Percentiles rank a stretch among this genome's conserved stretches.
Conservation (phyloP, 2,888 invertebrate genomes). For the Plagodis dolabraria region DNA sequence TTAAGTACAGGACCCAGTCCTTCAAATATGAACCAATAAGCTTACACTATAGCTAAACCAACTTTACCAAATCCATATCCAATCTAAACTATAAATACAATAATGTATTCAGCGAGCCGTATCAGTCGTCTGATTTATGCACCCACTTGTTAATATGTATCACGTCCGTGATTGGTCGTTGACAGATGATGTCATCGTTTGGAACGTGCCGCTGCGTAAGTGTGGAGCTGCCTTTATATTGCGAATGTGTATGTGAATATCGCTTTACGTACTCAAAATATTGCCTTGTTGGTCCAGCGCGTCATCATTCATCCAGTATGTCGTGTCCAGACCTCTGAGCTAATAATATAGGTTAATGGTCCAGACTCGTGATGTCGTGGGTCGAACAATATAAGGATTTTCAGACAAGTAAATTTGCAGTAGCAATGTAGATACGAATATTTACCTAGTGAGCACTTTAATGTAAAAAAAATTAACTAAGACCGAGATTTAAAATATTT, state of each 20-base stretch:
- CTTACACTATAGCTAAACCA: neutral
- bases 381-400: no score
- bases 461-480: no score
- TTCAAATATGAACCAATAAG: neutral
- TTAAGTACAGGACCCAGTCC: no score
- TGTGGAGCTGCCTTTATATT: slow-evolving; percentile 11
- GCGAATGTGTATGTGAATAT: slow-evolving; percentile 1
- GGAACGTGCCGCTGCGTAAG: slow-evolving; percentile 32
- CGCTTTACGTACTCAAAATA: neutral
- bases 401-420: no score
- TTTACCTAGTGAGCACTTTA: no score
- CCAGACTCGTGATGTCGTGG: no score
- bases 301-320: no score
- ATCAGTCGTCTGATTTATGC: slow-evolving; percentile 32
- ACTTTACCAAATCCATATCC: neutral
- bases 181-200: slow-evolving; percentile 41
- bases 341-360: no score
- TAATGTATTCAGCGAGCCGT: slow-evolving; percentile 27
- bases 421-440: no score
- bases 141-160: slow-evolving; percentile 36
- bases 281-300: no score
- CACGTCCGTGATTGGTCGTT: slow-evolving; percentile 40
- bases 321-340: no score
- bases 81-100: slow-evolving; percentile 23
- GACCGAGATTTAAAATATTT: no score